Evolutionary conservation across 1,140 invertebrate species (phyloP).

Genomic region (Drosophila takahashii): DNA sequence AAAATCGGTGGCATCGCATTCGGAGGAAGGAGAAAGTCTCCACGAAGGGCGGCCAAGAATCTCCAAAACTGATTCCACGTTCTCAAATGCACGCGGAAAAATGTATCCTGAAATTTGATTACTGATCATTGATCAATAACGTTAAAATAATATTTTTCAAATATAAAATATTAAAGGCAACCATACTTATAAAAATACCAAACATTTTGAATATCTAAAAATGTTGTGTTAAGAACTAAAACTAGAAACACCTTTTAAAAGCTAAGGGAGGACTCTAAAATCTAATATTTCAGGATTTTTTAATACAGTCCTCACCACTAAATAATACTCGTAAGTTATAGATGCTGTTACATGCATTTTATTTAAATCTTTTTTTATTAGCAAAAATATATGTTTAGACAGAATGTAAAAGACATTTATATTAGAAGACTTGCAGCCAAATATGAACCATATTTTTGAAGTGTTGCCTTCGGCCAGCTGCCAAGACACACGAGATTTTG

Average conservation of each 20-base stretch:
- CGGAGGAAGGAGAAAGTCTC: slow-evolving; percentile 70
- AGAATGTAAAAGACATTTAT: background rate
- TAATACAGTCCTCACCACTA: no score
- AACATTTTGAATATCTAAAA: no score
- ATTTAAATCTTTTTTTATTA: background rate
- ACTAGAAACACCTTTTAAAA: no score
- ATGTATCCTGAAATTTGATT: background rate
- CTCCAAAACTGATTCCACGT: slow-evolving; percentile 29
- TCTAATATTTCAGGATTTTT: no score
- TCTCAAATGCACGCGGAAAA: slow-evolving; percentile 10
- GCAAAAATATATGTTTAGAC: no score
- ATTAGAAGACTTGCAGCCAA: background rate
- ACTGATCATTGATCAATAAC: background rate
- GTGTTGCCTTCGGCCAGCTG: slow-evolving; percentile 33
- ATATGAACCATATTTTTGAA: slow-evolving; percentile 16
- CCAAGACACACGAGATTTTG: slow-evolving; percentile 35
- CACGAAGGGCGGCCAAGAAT: slow-evolving; percentile 47
- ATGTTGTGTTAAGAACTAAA: no score
- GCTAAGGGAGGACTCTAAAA: no score
- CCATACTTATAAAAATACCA: no score
- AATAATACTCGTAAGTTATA: no score
- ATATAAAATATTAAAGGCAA: no score
- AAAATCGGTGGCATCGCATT: slow-evolving; percentile 43
- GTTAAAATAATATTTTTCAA: no score
- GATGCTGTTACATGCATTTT: background rate